Percentiles rank a stretch among this genome's conserved stretches.
phyloP scores from a whole-genome alignment of 2,113 vertebrate species.

The Oryzias celebensis region DNA sequence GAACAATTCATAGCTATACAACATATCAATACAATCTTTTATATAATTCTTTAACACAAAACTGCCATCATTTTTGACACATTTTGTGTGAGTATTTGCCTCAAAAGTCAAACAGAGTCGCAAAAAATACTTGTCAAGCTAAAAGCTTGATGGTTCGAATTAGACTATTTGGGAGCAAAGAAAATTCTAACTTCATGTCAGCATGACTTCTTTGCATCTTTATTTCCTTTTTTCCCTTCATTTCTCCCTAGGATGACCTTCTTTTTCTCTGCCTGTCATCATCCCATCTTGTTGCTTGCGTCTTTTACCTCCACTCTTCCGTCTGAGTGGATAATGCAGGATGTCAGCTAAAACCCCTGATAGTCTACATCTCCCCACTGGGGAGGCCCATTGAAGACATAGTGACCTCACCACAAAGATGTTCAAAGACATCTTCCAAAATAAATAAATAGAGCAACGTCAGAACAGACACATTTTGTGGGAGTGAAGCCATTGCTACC shows the following conservation, averaged over 20 bases:
- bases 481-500: too few relatives aligned
- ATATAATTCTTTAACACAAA: too few relatives aligned
- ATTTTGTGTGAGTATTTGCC: background rate
- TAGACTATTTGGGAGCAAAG: background rate
- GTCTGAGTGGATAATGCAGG: conserved; percentile 41
- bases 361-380: conserved; percentile 34
- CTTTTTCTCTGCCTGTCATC: conserved; percentile 1
- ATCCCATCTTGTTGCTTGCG: background rate
- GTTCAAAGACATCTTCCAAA: conserved; percentile 2
- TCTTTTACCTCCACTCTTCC: conserved; percentile 11
- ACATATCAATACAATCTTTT: too few relatives aligned
- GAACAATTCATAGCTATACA: too few relatives aligned
- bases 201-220: background rate
- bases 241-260: conserved; percentile 4
- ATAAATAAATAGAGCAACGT: background rate
- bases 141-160: too few relatives aligned
- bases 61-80: too few relatives aligned
- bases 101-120: background rate
- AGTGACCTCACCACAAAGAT: conserved; percentile 18
- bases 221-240: background rate
- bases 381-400: conserved; percentile 4
- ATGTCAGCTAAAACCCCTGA: conserved; percentile 51
- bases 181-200: conserved; percentile 36
- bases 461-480: background rate
- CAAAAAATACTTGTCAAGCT: background rate